Conservation (phyloP, 2,888 invertebrate genomes). For the Ischnus inquisitorius region DNA sequence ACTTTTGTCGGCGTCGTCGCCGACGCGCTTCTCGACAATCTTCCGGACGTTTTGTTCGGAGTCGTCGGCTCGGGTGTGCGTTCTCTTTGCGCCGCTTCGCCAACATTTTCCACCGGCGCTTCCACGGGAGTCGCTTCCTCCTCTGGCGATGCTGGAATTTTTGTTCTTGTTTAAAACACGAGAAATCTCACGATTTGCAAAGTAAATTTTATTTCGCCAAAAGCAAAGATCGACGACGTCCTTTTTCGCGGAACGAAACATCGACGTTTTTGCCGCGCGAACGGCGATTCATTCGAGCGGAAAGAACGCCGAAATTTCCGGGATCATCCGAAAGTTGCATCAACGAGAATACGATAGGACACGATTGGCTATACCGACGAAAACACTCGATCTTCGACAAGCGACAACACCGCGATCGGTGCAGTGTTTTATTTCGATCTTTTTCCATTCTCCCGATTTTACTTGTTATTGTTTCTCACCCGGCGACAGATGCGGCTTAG, state of each 20-base stretch:
- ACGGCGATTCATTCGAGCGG: no score
- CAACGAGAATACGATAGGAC: background rate
- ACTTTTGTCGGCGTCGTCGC: conserved; percentile 73
- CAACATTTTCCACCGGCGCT: conserved; percentile 70
- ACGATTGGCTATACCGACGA: background rate
- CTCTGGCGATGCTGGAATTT: conserved; percentile 52
- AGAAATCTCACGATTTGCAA: no score
- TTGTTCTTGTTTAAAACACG: no score
- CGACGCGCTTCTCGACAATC: conserved; percentile 71
- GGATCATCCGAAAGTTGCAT: background rate
- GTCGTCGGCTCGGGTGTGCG: conserved; percentile 75
- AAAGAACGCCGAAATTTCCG: background rate
- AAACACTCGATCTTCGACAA: background rate
- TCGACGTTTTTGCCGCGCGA: no score
- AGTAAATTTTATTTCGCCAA: no score
- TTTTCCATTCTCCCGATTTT: background rate
- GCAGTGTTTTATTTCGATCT: background rate
- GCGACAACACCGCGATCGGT: background rate
- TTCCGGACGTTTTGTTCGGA: conserved; percentile 78
- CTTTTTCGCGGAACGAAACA: background rate
- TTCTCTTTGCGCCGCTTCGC: conserved; percentile 70
- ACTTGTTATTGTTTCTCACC: no score
- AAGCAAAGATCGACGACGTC: no score
- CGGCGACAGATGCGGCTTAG: background rate
- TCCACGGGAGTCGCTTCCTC: conserved; percentile 59